Percentiles rank a stretch among this genome's conserved stretches.
Evolutionary conservation across 2,797 vertebrate genomes (phyloP).

Genomic region (Myoxocephalus aenaeus): DNA sequence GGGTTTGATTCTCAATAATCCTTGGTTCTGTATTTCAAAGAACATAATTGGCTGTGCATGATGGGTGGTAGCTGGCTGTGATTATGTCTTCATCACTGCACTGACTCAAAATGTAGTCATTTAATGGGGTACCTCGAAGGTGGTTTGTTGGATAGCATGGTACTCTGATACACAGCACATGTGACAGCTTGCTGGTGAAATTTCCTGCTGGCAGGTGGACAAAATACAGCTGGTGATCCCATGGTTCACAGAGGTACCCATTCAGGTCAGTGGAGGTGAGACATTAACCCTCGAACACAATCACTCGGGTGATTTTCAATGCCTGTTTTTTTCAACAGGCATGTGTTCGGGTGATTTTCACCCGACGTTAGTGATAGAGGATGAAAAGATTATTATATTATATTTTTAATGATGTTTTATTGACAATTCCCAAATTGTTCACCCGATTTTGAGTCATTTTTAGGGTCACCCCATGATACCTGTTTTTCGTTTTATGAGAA

Average conservation of each 20-base stretch:
- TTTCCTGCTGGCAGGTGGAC: conserved; percentile 10
- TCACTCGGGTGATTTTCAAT: too few species aligned
- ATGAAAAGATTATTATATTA: too few species aligned
- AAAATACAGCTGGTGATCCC: conserved; percentile 25
- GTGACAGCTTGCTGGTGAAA: neutral
- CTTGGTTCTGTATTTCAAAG: conserved; percentile 19
- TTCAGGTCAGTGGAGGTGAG: neutral
- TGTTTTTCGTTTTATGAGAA: too few species aligned
- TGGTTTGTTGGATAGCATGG: neutral
- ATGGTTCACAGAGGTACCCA: neutral
- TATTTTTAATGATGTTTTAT: too few species aligned
- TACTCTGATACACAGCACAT: conserved; percentile 15
- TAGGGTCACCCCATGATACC: too few species aligned
- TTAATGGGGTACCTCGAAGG: neutral
- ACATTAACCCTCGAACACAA: neutral
- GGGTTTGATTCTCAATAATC: conserved; percentile 1
- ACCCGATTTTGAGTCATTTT: too few species aligned
- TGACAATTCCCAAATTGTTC: too few species aligned
- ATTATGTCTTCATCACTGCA: conserved; percentile 1
- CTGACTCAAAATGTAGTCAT: conserved; percentile 2
- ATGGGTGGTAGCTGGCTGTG: conserved; percentile 1
- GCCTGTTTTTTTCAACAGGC: too few species aligned
- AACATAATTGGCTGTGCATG: neutral
- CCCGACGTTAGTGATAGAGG: too few species aligned
- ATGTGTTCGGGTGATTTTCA: too few species aligned